Evolutionary conservation across 2,888 invertebrate genomes (phyloP).

Genomic region (Drosophila anomalata): DNA sequence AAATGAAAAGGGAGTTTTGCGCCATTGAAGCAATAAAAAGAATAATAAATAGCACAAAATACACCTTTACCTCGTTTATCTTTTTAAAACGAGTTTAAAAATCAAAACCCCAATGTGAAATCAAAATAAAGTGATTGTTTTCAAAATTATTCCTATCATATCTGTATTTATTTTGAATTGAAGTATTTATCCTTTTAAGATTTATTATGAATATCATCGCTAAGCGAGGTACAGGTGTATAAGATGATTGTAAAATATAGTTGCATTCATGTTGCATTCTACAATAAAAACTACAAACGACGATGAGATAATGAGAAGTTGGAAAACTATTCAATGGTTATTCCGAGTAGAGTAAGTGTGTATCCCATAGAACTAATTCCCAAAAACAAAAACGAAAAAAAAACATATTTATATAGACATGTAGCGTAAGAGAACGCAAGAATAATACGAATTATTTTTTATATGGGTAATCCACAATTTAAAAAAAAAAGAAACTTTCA

Average conservation of each 20-base stretch:
- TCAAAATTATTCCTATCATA: slow-evolving; percentile 20
- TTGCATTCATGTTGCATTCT: slow-evolving; percentile 11
- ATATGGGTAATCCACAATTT: slow-evolving; percentile 72
- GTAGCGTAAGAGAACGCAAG: slow-evolving; percentile 39
- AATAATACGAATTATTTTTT: slow-evolving; percentile 60
- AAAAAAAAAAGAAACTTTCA: slow-evolving; percentile 33
- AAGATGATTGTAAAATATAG: slow-evolving; percentile 37
- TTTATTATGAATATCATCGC: slow-evolving; percentile 12
- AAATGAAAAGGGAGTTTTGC: slow-evolving; percentile 26
- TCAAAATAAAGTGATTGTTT: slow-evolving; percentile 33
- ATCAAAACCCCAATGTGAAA: slow-evolving; percentile 15
- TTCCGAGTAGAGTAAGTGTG: slow-evolving; percentile 56
- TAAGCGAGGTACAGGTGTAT: slow-evolving; percentile 62
- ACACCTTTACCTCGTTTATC: slow-evolving; percentile 33
- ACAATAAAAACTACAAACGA: slow-evolving; percentile 32
- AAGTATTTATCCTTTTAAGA: slow-evolving; percentile 29
- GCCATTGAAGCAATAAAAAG: slow-evolving; percentile 58
- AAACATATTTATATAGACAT: slow-evolving; percentile 29
- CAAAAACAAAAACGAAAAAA: slow-evolving; percentile 29
- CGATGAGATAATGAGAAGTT: slow-evolving; percentile 31
- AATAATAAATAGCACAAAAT: slow-evolving; percentile 54
- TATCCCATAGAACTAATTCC: slow-evolving; percentile 39
- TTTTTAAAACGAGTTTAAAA: slow-evolving; percentile 10
- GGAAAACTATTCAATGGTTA: slow-evolving; percentile 69
- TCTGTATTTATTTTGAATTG: slow-evolving; percentile 26